phyloP scores from a whole-genome alignment of 2,797 vertebrate species.

The Darevskia nairensis region DNA sequence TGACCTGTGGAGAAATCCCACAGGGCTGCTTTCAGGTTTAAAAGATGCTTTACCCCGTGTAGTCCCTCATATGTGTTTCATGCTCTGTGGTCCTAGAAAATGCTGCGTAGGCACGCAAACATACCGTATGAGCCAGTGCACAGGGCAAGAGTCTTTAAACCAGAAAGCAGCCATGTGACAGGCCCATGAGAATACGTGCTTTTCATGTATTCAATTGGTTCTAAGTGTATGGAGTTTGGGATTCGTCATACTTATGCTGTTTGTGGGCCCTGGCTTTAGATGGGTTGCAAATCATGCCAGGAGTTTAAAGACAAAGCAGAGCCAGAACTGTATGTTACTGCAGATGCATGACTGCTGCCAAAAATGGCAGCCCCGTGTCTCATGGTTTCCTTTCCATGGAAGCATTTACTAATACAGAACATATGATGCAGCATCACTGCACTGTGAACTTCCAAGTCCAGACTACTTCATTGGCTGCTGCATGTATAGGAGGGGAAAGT shows the following conservation, averaged over 20 bases:
- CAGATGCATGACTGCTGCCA: neutral
- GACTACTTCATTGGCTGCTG: neutral
- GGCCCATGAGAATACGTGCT: neutral
- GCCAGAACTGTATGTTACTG: neutral
- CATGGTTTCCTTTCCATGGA: neutral
- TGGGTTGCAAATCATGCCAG: neutral
- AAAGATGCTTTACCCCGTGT: neutral
- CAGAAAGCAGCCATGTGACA: neutral
- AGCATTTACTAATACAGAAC: neutral
- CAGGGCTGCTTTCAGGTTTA: neutral
- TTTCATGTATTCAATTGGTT: neutral
- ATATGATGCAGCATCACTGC: neutral
- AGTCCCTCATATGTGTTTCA: neutral
- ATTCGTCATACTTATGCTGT: conserved; percentile 30
- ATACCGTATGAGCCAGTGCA: no score
- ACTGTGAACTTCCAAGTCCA: no score
- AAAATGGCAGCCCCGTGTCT: neutral
- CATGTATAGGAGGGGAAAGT: neutral
- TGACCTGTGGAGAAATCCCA: neutral
- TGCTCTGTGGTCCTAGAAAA: neutral
- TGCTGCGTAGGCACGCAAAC: neutral
- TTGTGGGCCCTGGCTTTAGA: neutral
- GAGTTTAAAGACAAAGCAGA: neutral
- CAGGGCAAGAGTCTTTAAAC: neutral
- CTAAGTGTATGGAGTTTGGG: neutral